Percentiles rank a stretch among this genome's conserved stretches.
Conservation (phyloP, 64 coral and sea anemone genomes). For the Dendrophyllia cribrosa region DNA sequence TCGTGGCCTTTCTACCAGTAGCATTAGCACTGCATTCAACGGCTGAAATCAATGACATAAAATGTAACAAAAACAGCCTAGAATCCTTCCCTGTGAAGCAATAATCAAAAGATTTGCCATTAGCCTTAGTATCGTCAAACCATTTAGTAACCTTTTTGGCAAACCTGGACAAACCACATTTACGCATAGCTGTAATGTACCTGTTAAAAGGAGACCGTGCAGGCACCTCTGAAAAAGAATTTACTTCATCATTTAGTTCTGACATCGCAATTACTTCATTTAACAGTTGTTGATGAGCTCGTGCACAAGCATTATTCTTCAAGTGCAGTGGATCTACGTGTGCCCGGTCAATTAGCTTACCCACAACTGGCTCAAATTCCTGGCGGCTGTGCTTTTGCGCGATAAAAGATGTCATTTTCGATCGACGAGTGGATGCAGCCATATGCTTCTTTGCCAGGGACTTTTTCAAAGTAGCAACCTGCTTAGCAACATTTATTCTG, state of each 20-base stretch:
- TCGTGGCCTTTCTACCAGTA: background rate
- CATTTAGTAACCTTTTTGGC: slow-evolving; percentile 2
- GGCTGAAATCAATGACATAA: slow-evolving; percentile 71
- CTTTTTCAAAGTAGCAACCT: slow-evolving; percentile 17
- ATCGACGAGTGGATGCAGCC: background rate
- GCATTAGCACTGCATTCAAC: slow-evolving; percentile 26
- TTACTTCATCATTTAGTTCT: background rate
- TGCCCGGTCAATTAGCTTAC: slow-evolving; percentile 37
- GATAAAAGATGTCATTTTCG: slow-evolving; percentile 21
- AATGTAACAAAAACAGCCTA: slow-evolving; percentile 56
- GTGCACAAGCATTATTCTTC: slow-evolving; percentile 62
- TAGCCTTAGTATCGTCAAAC: slow-evolving; percentile 29
- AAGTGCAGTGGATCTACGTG: slow-evolving; percentile 44
- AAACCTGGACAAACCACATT: background rate
- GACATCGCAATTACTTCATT: slow-evolving; percentile 48
- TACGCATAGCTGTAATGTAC: background rate
- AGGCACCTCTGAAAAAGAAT: slow-evolving; percentile 31
- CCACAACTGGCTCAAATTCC: slow-evolving; percentile 27
- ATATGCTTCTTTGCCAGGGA: slow-evolving; percentile 21
- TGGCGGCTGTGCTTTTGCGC: slow-evolving; percentile 23
- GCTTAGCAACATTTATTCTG: slow-evolving; percentile 9
- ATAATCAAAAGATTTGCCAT: slow-evolving; percentile 59
- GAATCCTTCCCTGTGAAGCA: slow-evolving; percentile 74
- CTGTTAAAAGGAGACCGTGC: background rate
- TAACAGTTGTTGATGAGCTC: background rate